phyloP scores from a whole-genome alignment of 2,797 vertebrate species.

The Poecilia picta region DNA sequence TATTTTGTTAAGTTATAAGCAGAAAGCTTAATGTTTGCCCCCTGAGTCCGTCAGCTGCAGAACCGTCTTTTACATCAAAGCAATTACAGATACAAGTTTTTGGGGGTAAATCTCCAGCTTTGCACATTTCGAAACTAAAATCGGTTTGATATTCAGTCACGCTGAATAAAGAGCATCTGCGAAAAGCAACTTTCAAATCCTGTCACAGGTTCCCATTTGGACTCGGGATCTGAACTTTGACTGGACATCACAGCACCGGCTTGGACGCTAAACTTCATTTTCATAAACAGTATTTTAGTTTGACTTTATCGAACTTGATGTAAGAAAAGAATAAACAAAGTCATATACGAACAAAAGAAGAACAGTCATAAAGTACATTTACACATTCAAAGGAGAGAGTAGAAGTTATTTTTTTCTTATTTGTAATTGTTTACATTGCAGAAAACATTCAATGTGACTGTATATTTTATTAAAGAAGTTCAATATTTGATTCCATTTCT shows the following conservation, averaged over 20 bases:
- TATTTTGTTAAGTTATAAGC: not conserved
- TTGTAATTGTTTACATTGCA: not conserved
- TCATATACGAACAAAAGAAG: no score
- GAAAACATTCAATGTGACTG: no score
- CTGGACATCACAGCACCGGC: not conserved
- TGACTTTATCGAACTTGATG: no score
- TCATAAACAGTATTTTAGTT: not conserved
- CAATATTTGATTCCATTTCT: not conserved
- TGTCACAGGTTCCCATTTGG: not conserved
- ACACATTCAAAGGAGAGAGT: no score
- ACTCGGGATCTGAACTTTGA: not conserved
- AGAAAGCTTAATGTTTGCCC: not conserved
- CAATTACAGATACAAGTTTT: not conserved
- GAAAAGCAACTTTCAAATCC: not conserved
- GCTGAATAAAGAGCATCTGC: not conserved
- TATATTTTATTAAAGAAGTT: not conserved
- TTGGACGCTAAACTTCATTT: not conserved
- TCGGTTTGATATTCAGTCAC: not conserved
- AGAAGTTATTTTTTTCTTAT: no score
- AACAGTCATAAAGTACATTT: no score
- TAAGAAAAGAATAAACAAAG: no score
- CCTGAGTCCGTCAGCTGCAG: not conserved
- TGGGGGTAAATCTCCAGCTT: not conserved
- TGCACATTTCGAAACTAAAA: not conserved
- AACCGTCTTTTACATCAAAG: not conserved